phyloP scores from a whole-genome alignment of 1,140 invertebrate species.

The Pinna nobilis region DNA sequence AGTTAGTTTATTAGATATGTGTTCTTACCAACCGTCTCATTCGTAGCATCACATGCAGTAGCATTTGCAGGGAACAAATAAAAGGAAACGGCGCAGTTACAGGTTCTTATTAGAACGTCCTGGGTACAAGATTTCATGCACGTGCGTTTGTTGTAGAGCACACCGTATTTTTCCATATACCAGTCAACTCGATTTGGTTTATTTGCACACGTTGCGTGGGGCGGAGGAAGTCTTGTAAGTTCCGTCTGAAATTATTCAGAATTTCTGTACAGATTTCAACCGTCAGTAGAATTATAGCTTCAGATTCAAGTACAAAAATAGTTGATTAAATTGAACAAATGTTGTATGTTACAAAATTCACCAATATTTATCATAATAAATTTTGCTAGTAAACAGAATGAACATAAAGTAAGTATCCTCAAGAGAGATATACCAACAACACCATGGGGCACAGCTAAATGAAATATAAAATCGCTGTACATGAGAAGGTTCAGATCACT shows the following conservation, averaged over 20 bases:
- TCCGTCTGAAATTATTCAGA: conserved; percentile 42
- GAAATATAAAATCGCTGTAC: too few relatives aligned
- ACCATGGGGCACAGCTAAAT: too few relatives aligned
- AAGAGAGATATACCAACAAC: too few relatives aligned
- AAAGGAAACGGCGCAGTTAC: conserved; percentile 52
- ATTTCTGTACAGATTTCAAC: too few relatives aligned
- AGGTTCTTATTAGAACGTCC: conserved; percentile 35
- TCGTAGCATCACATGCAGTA: conserved; percentile 46
- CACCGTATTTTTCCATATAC: conserved; percentile 45
- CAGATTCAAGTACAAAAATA: background rate
- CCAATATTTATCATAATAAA: too few relatives aligned
- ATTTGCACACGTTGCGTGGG: conserved; percentile 54
- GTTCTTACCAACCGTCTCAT: conserved; percentile 29
- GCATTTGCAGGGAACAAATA: conserved; percentile 26
- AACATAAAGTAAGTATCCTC: too few relatives aligned
- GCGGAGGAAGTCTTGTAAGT: conserved; percentile 49
- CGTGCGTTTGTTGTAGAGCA: conserved; percentile 54
- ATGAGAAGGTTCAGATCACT: too few relatives aligned
- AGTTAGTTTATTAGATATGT: too few relatives aligned
- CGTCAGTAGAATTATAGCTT: too few relatives aligned
- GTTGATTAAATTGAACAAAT: background rate
- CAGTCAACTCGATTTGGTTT: conserved; percentile 34
- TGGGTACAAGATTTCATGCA: conserved; percentile 67
- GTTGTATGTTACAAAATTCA: background rate
- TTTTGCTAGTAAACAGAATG: too few relatives aligned